Evolutionary conservation across 2,797 vertebrate species (phyloP).

Genomic region (Enteromius viviparus): DNA sequence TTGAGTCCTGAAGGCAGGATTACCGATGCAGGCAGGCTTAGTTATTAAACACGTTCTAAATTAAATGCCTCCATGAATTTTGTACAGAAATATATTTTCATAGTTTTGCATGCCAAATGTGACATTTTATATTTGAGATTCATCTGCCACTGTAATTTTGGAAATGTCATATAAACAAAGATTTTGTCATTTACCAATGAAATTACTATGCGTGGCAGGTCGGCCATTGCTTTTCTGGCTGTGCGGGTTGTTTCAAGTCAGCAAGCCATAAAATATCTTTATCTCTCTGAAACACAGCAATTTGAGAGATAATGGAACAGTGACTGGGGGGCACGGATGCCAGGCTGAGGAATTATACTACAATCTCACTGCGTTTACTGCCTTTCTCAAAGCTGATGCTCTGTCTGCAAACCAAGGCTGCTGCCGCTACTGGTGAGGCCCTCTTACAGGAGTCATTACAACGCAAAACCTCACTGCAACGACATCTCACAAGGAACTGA

Average conservation of each 20-base stretch:
- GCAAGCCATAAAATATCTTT: conserved; percentile 99
- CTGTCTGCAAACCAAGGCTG: conserved; percentile 28
- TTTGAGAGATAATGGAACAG: conserved; percentile 99
- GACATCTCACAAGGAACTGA: conserved; percentile 47
- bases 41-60: conserved; percentile 99
- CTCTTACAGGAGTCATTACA: conserved; percentile 52
- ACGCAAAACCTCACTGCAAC: conserved; percentile 85
- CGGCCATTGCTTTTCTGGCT: conserved; percentile 90
- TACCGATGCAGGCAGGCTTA: conserved; percentile 96
- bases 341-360: conserved; percentile 99
- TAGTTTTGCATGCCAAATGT: conserved; percentile 99
- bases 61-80: conserved; percentile 99
- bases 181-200: conserved; percentile 99
- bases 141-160: conserved; percentile 95
- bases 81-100: conserved; percentile 99
- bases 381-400: conserved; percentile 90
- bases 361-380: conserved; percentile 99
- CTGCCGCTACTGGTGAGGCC: conserved; percentile 11
- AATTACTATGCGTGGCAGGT: conserved; percentile 98
- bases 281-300: conserved; percentile 99
- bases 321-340: conserved; percentile 99
- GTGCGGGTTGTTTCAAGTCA: conserved; percentile 98
- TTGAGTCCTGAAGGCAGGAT: conserved; percentile 98
- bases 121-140: conserved; percentile 99
- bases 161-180: conserved; percentile 99